Conservation (phyloP, 2,113 vertebrate species). For the Felis chaus region DNA sequence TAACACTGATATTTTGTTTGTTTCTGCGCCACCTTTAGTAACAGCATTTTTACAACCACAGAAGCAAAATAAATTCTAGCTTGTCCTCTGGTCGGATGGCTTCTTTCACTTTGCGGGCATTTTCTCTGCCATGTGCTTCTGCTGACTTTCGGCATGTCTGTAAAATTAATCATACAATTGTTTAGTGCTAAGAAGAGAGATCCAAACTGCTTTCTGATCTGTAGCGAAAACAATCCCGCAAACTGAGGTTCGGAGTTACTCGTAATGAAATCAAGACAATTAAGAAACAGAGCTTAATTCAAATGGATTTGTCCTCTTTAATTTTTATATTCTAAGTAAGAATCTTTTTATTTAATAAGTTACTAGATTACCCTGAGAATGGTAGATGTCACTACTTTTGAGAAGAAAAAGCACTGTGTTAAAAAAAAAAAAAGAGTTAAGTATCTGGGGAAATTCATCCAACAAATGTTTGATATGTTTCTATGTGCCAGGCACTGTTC, state of each 20-base stretch:
- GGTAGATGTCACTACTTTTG: background rate
- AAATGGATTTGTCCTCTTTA: background rate
- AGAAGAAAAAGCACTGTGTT: background rate
- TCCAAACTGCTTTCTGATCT: background rate
- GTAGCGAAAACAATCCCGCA: background rate
- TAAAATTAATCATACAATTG: constrained; percentile 1
- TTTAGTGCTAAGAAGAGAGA: background rate
- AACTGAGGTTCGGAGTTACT: background rate
- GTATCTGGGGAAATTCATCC: background rate
- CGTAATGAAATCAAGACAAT: rapidly evolving
- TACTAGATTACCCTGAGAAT: background rate
- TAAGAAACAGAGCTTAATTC: background rate
- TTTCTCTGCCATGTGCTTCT: constrained; percentile 99
- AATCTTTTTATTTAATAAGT: background rate
- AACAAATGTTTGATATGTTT: background rate
- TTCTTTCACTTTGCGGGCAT: constrained; percentile 93
- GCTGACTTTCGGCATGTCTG: constrained; percentile 99
- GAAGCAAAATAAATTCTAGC: constrained; percentile 89
- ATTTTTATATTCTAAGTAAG: background rate
- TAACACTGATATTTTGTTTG: constrained; percentile 86
- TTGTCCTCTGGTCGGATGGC: constrained; percentile 77
- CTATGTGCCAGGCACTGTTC: background rate
- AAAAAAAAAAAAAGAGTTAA: background rate
- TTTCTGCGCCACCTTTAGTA: constrained; percentile 82
- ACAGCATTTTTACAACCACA: constrained; percentile 88